Evolutionary conservation across 2,888 invertebrate species (phyloP).

Genomic region (Acleris emargana): DNA sequence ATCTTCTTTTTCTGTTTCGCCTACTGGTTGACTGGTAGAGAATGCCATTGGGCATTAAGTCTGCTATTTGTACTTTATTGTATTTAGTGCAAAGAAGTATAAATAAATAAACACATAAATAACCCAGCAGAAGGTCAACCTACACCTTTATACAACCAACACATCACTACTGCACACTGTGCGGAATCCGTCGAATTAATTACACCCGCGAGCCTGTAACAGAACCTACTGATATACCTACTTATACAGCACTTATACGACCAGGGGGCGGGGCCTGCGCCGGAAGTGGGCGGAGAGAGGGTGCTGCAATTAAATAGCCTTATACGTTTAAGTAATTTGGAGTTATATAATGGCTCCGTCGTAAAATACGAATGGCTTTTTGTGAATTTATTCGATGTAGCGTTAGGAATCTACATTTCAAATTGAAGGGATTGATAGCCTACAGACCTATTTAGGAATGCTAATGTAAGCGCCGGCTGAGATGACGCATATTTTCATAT

Average conservation of each 20-base stretch:
- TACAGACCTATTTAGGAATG: neutral
- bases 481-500: too few species aligned
- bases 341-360: conserved; percentile 32
- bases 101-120: too few species aligned
- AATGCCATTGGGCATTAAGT: too few species aligned
- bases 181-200: conserved; percentile 60
- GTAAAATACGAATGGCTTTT: conserved; percentile 25
- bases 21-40: too few species aligned
- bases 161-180: neutral
- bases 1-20: too few species aligned
- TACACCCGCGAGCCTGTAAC: conserved; percentile 45
- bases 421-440: conserved; percentile 10
- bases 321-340: conserved; percentile 58
- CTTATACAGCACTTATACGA: conserved; percentile 29
- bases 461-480: neutral
- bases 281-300: conserved; percentile 43
- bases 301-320: conserved; percentile 56
- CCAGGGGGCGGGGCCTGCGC: conserved; percentile 40
- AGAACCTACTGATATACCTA: conserved; percentile 23
- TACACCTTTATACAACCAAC: conserved; percentile 39
- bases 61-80: too few species aligned
- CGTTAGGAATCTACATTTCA: conserved; percentile 11
- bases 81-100: too few species aligned
- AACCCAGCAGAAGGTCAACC: neutral
- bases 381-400: conserved; percentile 8